Percentiles rank a stretch among this genome's conserved stretches.
Conservation (phyloP, 1,140 invertebrate species). For the Sipha flava region DNA sequence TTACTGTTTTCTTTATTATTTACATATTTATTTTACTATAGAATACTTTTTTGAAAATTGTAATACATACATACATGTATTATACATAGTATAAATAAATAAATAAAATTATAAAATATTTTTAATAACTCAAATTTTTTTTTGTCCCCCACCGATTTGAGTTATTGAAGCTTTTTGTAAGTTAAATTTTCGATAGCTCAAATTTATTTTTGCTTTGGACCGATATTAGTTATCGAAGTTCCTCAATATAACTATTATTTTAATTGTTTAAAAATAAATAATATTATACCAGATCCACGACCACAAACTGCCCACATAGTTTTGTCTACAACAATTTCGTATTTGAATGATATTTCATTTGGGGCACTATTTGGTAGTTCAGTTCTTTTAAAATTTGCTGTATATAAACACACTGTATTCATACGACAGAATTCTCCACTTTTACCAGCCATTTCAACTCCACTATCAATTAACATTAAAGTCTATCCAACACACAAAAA, state of each 20-base stretch:
- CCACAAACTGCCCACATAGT: constrained; percentile 87
- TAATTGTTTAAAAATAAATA: neutral
- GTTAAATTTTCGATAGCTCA: too few relatives aligned
- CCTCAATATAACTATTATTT: neutral
- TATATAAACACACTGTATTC: constrained; percentile 76
- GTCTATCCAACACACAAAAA: neutral
- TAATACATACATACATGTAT: too few relatives aligned
- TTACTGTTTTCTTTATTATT: too few relatives aligned
- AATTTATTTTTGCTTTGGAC: too few relatives aligned
- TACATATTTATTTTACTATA: too few relatives aligned
- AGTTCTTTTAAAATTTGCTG: constrained; percentile 58
- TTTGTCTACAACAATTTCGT: constrained; percentile 83
- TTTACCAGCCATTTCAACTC: constrained; percentile 17
- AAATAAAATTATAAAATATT: too few relatives aligned
- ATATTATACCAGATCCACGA: constrained; percentile 52
- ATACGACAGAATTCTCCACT: constrained; percentile 73
- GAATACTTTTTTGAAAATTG: too few relatives aligned
- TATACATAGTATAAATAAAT: too few relatives aligned
- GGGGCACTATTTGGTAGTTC: constrained; percentile 43
- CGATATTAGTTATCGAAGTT: too few relatives aligned
- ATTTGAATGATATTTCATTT: constrained; percentile 64
- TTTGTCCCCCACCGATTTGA: too few relatives aligned
- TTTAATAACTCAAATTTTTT: too few relatives aligned
- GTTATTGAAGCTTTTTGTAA: too few relatives aligned
- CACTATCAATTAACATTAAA: neutral